phyloP scores from a whole-genome alignment of 2,888 invertebrate species.

The Taenaris catops region DNA sequence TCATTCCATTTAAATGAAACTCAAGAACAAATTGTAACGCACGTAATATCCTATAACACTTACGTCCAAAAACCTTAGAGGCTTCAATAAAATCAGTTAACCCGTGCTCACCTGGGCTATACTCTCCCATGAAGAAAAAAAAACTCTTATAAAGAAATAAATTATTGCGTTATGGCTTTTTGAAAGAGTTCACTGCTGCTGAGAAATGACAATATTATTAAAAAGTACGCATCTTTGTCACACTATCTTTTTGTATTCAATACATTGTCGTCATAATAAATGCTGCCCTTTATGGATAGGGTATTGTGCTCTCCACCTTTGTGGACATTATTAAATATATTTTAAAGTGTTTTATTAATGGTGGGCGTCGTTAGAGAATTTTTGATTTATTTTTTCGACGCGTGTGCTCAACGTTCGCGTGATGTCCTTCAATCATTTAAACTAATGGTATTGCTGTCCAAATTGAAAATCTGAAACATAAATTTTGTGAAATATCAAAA shows the following conservation, averaged over 20 bases:
- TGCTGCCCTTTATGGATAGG: slow-evolving; percentile 74
- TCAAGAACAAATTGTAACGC: slow-evolving; percentile 6
- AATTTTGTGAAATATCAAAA: too few species aligned
- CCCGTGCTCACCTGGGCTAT: slow-evolving; percentile 70
- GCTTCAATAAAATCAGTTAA: slow-evolving; percentile 44
- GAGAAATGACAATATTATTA: slow-evolving; percentile 81
- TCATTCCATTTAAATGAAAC: too few species aligned
- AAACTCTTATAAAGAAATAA: slow-evolving; percentile 78
- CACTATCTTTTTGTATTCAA: slow-evolving; percentile 79
- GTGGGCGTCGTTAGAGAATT: slow-evolving; percentile 70
- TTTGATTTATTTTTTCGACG: slow-evolving; percentile 80
- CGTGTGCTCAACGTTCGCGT: slow-evolving; percentile 62
- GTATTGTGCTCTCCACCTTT: slow-evolving; percentile 71
- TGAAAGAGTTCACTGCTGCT: slow-evolving; percentile 80
- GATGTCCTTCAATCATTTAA: slow-evolving; percentile 62
- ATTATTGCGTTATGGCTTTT: slow-evolving; percentile 78
- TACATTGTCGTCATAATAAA: slow-evolving; percentile 80
- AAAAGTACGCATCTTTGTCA: slow-evolving; percentile 78
- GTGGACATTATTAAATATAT: slow-evolving; percentile 80
- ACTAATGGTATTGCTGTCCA: slow-evolving; percentile 26
- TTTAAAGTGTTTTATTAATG: slow-evolving; percentile 80
- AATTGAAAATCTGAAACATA: slow-evolving; percentile 15
- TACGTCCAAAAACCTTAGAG: slow-evolving; percentile 27
- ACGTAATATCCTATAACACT: slow-evolving; percentile 19
- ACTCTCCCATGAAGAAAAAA: slow-evolving; percentile 68